phyloP scores from a whole-genome alignment of 2,113 vertebrate genomes.

The Tautogolabrus adspersus region DNA sequence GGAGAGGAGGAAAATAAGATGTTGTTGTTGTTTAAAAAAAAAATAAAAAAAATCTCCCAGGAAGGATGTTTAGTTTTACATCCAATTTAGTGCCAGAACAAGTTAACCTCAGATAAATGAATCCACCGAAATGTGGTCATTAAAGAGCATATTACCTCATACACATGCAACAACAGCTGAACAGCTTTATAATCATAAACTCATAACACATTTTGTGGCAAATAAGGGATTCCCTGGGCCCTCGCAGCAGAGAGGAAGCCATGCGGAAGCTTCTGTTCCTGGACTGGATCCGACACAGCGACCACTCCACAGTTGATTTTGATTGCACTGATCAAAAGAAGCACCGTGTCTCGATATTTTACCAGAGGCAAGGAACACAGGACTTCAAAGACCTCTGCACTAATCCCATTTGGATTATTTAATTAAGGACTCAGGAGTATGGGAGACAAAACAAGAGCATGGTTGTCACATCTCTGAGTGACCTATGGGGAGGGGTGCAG shows the following conservation, averaged over 20 bases:
- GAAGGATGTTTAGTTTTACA: slow-evolving; percentile 28
- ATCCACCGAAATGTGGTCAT: neutral
- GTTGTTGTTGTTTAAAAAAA: slow-evolving; percentile 34
- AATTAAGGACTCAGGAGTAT: slow-evolving; percentile 59
- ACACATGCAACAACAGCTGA: slow-evolving; percentile 32
- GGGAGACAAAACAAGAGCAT: slow-evolving; percentile 34
- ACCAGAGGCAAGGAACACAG: slow-evolving; percentile 26
- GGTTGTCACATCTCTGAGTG: slow-evolving; percentile 37
- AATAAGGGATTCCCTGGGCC: slow-evolving; percentile 54
- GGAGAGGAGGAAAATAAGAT: slow-evolving; percentile 42
- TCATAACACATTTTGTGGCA: slow-evolving; percentile 31
- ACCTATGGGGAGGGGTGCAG: slow-evolving; percentile 32
- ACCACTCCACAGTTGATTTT: slow-evolving; percentile 66
- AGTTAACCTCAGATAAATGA: neutral
- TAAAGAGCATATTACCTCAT: slow-evolving; percentile 21
- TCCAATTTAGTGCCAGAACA: slow-evolving; percentile 23
- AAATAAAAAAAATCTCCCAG: slow-evolving; percentile 3
- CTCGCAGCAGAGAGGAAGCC: slow-evolving; percentile 46
- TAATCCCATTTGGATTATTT: slow-evolving; percentile 78
- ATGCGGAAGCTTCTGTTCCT: slow-evolving; percentile 65
- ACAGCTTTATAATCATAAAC: slow-evolving; percentile 33
- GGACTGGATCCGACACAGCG: slow-evolving; percentile 50
- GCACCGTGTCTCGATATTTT: slow-evolving; percentile 50
- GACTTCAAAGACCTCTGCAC: slow-evolving; percentile 68
- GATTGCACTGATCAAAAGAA: slow-evolving; percentile 79